Evolutionary conservation across 1,140 invertebrate species (phyloP), one percentile per base, ranked within the genome.

Genomic region (Globodera ellingtonae): DNA sequence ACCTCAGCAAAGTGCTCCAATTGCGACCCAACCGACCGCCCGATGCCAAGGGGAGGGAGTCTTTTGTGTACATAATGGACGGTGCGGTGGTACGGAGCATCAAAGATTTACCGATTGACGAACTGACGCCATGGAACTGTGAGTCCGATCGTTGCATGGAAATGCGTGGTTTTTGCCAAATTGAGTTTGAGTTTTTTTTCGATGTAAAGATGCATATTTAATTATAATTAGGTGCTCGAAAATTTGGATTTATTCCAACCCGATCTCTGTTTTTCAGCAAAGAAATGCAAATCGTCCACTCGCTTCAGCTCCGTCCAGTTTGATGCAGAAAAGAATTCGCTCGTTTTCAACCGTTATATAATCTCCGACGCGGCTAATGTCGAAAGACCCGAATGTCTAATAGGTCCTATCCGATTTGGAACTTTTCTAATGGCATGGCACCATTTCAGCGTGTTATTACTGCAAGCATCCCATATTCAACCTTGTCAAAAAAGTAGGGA

Each of bases 111-210:
- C 78, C 80, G 13, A 79, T 81, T 56, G 80, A 81, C 81, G 80
- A 81, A 62, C 69, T 81, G 62, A 72, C 80, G 7, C 80, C 80
- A 18, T 81, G 80, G 80, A 81, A 81, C 81, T 81, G 78, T 79
- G 6, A 15, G 70, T 52, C 47, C 35, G 44, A 9, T 75, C 8
- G 59, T 62, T 10, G n/a, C 44, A 76, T 44, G n/a, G 21, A 46
- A 10, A 52, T 52, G 7, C 10, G 7, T 52, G 50, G 50, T 52
- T 70, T 35, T 70, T 35, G 46, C 0, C 46, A 70, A 44, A 10
- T 70, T 13, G 24, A 44, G 10, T 69, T 70, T 13, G 24, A 44
- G 10, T 69, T 69, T 10, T 6, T 7, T 6, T 69, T 35, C 46
- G 24, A 69, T 18, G 52, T 48, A n/a, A 69, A 8, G 7, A 47